Conservation (phyloP, 2,113 vertebrate genomes). For the Cephalopterus ornatus region DNA sequence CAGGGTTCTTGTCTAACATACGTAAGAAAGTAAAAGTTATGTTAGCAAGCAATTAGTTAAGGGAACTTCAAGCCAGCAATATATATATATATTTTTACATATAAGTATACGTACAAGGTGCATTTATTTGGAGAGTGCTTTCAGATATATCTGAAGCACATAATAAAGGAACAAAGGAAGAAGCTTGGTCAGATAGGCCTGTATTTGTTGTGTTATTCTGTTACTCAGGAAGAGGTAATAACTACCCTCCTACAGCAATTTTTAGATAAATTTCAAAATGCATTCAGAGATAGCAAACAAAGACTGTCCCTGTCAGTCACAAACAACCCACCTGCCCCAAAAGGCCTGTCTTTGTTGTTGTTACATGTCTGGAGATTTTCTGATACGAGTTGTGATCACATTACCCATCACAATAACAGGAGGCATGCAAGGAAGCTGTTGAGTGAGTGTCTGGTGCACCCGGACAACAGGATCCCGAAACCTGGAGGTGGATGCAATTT, state of each 20-base stretch:
- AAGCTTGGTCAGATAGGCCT: neutral
- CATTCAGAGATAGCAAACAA: neutral
- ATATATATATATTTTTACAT: neutral
- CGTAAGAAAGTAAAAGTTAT: neutral
- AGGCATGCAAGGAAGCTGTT: rapidly evolving
- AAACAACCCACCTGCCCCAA: neutral
- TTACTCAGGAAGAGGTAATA: neutral
- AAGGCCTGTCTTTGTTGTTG: neutral
- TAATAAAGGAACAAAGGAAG: neutral
- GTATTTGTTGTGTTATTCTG: neutral
- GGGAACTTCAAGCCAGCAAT: neutral
- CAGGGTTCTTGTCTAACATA: neutral
- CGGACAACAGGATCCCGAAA: rapidly evolving
- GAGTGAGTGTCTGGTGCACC: rapidly evolving
- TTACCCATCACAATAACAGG: neutral
- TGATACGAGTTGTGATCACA: neutral
- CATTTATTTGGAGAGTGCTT: neutral
- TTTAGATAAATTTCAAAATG: neutral
- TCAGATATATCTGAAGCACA: neutral
- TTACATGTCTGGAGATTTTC: neutral
- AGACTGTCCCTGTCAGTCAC: neutral
- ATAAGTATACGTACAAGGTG: neutral
- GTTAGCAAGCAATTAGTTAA: neutral
- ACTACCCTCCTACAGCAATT: neutral
- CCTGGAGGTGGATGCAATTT: neutral